These are phyloP conservation scores for Heliconius ismenius DNA, from an alignment of 2,888 invertebrate species.

Conservation along the genomic window DNA sequence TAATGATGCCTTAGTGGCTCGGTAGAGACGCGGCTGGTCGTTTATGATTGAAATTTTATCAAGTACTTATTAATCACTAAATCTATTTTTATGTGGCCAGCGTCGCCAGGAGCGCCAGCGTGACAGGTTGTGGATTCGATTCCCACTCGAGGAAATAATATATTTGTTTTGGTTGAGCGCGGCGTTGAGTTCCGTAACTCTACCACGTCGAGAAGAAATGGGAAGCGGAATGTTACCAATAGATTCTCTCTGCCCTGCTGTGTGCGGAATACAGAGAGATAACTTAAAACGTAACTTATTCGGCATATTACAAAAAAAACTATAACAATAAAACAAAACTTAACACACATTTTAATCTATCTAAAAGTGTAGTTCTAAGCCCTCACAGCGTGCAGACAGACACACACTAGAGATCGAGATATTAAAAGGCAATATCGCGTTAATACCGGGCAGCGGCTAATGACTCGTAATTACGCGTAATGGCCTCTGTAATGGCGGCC, in stretches of 20 bases:
- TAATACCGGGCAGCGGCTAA: slow-evolving; percentile 69
- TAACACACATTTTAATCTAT: not conserved
- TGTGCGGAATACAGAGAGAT: not conserved
- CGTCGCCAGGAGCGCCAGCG: too few species aligned
- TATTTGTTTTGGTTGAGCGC: too few species aligned
- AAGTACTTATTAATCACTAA: too few species aligned
- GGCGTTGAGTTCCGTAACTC: too few species aligned
- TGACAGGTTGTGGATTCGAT: too few species aligned
- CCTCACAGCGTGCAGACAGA: not conserved
- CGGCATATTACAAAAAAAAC: not conserved
- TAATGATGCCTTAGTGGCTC: not conserved
- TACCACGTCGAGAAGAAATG: too few species aligned
- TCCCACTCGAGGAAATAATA: too few species aligned
- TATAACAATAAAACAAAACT: not conserved
- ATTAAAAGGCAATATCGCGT: slow-evolving; percentile 73
- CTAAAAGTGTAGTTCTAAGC: not conserved
- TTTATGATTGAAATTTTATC: not conserved
- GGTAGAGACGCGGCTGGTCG: not conserved
- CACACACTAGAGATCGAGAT: slow-evolving; percentile 48
- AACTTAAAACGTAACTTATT: too few species aligned
- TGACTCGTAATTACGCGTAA: slow-evolving; percentile 79
- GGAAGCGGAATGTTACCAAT: too few species aligned
- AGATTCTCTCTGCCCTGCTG: too few species aligned
- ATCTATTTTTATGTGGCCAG: too few species aligned
- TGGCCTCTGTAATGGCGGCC: slow-evolving; percentile 71